Evolutionary conservation across 2,888 invertebrate genomes (phyloP), one percentile per base, ranked within the genome.

Genomic region (Hypselothyrea guttata): DNA sequence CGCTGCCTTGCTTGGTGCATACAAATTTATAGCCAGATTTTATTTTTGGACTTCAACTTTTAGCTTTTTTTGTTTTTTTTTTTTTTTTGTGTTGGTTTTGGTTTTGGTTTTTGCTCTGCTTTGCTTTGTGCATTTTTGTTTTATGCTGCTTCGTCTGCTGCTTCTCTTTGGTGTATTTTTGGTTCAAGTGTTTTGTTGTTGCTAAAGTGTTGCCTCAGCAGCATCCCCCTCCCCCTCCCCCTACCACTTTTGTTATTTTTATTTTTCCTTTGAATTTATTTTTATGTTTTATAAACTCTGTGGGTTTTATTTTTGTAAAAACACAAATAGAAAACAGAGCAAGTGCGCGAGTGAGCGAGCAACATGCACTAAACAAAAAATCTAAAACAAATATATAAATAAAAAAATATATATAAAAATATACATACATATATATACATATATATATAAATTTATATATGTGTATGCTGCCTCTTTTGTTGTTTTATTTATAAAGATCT

Each of bases 201-300:
- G 61, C 51, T 41, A 44, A 61, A 68, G 64, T 76, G 73, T 59
- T 73, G 38, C 60, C 55, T 40, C 40, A 33, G 35, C 47, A 22
- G 30, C 15, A 37, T 12, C 5, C 9, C 15, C 41, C 33, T 33
- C 37, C 48, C 27, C 7, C 37, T 8, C 9, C 16, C 15, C 13
- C 8, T 8, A 16, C 13, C 33, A 9, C 38, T 33, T 76, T 75
- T 68, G 72, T 75, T 71, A 82, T 84, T 84, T 74, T 81, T 74
- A 71, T 66, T 64, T 75, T 75, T 84, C 73, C 75, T 85, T 83
- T 85, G 79, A 85, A 83, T 81, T 85, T 81, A 81, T 81, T 85
- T 81, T 78, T 56, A 71, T 81, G 73, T 68, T 83, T 85, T 81
- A 84, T 81, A 81, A 81, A 84, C 79, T 79, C 76, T 82, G 83